Conservation (phyloP, 2,113 vertebrate species). For the Atlantisia rogersi region DNA sequence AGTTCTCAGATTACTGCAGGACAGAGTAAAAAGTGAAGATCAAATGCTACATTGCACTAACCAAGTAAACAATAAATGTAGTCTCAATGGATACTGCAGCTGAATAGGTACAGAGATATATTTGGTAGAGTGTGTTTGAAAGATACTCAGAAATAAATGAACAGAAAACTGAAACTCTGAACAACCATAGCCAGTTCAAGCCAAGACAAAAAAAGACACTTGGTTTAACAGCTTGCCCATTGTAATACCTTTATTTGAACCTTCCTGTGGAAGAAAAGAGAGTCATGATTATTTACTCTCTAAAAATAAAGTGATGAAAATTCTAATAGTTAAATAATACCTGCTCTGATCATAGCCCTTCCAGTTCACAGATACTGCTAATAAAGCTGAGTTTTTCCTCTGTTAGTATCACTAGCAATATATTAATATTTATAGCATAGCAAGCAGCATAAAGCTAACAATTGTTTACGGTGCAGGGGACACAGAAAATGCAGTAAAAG, state of each 20-base stretch:
- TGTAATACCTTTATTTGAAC: background rate
- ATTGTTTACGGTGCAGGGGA: slow-evolving; percentile 8
- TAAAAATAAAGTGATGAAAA: slow-evolving; percentile 35
- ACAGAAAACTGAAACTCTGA: background rate
- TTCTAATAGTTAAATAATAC: background rate
- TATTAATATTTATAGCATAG: slow-evolving; percentile 53
- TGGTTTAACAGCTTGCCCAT: background rate
- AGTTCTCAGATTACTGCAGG: background rate
- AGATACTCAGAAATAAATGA: background rate
- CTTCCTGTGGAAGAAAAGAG: background rate
- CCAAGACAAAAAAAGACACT: slow-evolving; percentile 11
- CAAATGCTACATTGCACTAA: background rate
- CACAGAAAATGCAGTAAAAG: slow-evolving; percentile 39
- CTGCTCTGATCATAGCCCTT: background rate
- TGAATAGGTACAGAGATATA: background rate
- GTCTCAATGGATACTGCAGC: background rate
- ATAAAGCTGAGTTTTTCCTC: slow-evolving; percentile 17
- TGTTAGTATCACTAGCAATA: background rate
- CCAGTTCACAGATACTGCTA: slow-evolving; percentile 21
- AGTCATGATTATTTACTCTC: background rate
- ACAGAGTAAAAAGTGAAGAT: background rate
- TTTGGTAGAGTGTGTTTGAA: background rate
- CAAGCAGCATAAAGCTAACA: slow-evolving; percentile 39
- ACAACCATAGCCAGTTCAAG: background rate
- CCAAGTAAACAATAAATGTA: background rate